Conservation (phyloP, 2,797 vertebrate genomes). For the Rhadinocentrus ornatus region DNA sequence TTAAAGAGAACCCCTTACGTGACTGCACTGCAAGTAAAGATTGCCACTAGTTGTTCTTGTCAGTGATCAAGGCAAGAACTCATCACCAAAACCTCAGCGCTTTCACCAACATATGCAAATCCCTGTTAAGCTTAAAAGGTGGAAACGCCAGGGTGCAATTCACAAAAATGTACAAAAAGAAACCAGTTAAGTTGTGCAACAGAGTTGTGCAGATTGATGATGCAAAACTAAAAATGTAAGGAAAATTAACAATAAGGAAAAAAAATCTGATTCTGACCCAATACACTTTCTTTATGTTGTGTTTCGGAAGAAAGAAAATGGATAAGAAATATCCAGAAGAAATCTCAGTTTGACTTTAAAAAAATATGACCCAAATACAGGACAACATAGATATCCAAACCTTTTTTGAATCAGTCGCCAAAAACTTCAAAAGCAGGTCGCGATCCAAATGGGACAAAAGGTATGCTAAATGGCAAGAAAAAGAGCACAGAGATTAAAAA, state of each 20-base stretch:
- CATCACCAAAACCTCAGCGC: neutral
- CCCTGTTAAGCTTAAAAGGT: neutral
- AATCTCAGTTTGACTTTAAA: neutral
- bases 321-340: neutral
- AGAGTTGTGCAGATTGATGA: neutral
- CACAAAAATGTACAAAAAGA: neutral
- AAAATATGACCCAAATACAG: neutral
- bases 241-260: neutral
- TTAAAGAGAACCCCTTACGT: neutral
- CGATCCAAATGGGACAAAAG: neutral
- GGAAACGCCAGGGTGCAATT: neutral
- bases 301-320: slow-evolving; percentile 1
- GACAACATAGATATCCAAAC: neutral
- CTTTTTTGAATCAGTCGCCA: neutral
- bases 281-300: neutral
- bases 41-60: neutral
- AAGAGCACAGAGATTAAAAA: neutral
- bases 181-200: neutral
- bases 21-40: neutral
- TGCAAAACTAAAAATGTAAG: slow-evolving; percentile 1
- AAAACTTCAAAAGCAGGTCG: neutral
- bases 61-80: neutral
- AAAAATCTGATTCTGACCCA: neutral
- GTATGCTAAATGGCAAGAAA: neutral
- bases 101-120: neutral